Base-by-base conservation (phyloP, 2,113 vertebrate genomes). In the Tor tambroides region DNA sequence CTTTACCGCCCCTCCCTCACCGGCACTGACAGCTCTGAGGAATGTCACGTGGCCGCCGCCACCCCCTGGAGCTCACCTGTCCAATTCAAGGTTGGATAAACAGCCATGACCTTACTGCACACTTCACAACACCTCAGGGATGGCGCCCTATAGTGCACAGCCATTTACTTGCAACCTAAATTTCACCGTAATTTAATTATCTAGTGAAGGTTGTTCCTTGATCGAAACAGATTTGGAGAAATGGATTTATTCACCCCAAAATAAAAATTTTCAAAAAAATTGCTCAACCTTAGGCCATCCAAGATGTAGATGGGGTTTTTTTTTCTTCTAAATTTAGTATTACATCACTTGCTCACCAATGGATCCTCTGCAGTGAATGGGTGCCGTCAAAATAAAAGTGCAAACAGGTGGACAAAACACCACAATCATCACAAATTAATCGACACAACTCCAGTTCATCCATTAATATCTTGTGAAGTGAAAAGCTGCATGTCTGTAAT, bases 51-150 rank as follows among this genome's bases (percentile, higher is more conserved):
- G 74, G 54, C 17, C n/a, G 38, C 80, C 19, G 83, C 84, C 89
- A 89, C 88, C 89, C 92, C 88, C 90, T 90, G 88, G 88, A 90
- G 90, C 91, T 92, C 83, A 85, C 89, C 91, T 92, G 91, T 90
- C 90, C 92, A 91, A 92, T 92, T 92, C 89, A 90, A 92, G 90
- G 91, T 93, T 90, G 91, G 89, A 61, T 90, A 88, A 54, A 49
- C 88, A 87, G 89, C 88, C 86, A 71, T 51, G 74, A 84, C 46
- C 61, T 71, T 56, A 80, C 72, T 26, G 74, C 67, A 56, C 63
- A 54, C 15, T 72, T 32, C 61, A 71, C 41, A 80, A 71, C 49
- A 26, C 46, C 82, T 56, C 67, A 72, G 67, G 67, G 49, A 54
- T 38, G 0, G n/a, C 2, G 41, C 2, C 26, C 28, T 69, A 5